Evolutionary conservation across 2,888 invertebrate genomes (phyloP).

Genomic region (Eurytoma californica): DNA sequence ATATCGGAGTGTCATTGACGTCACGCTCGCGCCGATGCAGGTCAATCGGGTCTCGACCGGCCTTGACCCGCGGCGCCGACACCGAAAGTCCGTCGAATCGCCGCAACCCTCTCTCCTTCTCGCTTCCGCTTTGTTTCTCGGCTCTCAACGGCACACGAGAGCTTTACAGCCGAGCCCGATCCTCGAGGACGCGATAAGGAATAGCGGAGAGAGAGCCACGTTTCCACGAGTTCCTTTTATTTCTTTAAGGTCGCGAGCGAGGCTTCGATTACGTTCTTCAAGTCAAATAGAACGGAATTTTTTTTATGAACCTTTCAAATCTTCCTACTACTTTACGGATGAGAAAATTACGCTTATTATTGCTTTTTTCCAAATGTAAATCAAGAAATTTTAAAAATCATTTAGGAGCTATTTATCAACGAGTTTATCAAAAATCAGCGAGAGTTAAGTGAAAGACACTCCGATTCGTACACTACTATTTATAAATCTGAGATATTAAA

Average conservation of each 20-base stretch:
- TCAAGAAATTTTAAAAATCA: too few relatives aligned
- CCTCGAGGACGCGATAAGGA: background rate
- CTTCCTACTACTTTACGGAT: too few relatives aligned
- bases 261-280: too few relatives aligned
- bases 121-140: background rate
- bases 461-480: constrained; percentile 12
- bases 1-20: constrained; percentile 53
- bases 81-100: background rate
- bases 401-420: background rate
- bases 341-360: too few relatives aligned
- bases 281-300: too few relatives aligned
- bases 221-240: too few relatives aligned
- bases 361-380: too few relatives aligned
- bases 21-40: constrained; percentile 44
- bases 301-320: too few relatives aligned
- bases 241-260: too few relatives aligned
- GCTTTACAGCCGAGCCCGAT: background rate
- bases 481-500: constrained; percentile 1
- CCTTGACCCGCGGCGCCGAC: constrained; percentile 38
- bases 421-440: background rate
- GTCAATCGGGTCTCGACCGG: constrained; percentile 48
- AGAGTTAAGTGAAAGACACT: constrained; percentile 34
- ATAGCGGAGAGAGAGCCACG: background rate
- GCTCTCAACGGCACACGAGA: too few relatives aligned
- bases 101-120: background rate